Evolutionary conservation across 2,797 vertebrate species (phyloP), one percentile per base, ranked within the genome.

Genomic region (Florisuga fusca): DNA sequence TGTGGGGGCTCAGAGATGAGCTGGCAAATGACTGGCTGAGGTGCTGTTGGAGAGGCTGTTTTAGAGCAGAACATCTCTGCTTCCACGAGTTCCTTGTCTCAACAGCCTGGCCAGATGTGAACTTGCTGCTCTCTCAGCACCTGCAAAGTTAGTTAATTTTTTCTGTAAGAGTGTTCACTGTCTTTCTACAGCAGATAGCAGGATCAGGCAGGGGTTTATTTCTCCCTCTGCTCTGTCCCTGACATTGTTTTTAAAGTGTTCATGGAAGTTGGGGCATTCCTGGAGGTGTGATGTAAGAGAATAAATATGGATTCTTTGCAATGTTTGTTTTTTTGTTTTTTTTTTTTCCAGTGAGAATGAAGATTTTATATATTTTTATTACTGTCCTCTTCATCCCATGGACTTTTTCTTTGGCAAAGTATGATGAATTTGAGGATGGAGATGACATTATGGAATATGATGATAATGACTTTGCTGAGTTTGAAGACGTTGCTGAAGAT

Each of bases 391-490:
- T 97, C 55, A 92, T 97, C 69, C 94, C 95, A 0, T 97, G 97
- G 93, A 96, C 96, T 75, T 97, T 98, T 91, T 98, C 98, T 90
- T 98, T 98, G 79, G 98, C 98, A 23, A 99, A 99, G 76, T 99
- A 99, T 85, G 99, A 99, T 26, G 99, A 99, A 55, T 99, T 99
- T 91, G 99, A 99, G 8, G 99, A 99, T 7, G 98, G 98, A 16
- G 99, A 99, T 91, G 99, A 99, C 97, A 97, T 99, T 8, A 98
- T 98, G 12, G 99, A 99, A 93, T 99, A 99, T 9, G 99, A 99
- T 18, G 99, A 99, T 97, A 99, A 99, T 63, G 99, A 99, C 97
- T 99, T 99, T 61, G 99, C 99, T 11, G 99, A 99, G 97, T 99
- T 99, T 89, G 99, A 99, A 96, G 99, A 99, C 93, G 98, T 98